Conservation (phyloP, 2,113 vertebrate genomes). For the Sinocyclocheilus grahami region DNA sequence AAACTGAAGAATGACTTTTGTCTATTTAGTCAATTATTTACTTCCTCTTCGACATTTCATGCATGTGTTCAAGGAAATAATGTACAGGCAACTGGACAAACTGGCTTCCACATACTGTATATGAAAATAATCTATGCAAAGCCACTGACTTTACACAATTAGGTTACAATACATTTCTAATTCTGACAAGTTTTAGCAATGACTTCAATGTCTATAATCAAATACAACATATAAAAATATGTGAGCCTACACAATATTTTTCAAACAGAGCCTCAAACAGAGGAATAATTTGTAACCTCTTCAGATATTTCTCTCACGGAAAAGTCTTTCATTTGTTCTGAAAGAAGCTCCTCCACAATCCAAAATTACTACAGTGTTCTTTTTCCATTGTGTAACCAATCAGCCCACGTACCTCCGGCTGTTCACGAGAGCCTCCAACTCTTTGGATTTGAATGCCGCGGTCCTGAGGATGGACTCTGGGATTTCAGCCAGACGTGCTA, state of each 20-base stretch:
- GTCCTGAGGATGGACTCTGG: conserved; percentile 84
- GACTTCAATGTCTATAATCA: background rate
- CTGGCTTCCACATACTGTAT: too few relatives aligned
- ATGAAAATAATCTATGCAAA: too few relatives aligned
- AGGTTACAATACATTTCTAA: background rate
- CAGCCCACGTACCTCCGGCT: conserved; percentile 81
- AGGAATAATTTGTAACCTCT: background rate
- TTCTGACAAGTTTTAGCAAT: background rate
- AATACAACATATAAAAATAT: background rate
- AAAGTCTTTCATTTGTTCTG: background rate
- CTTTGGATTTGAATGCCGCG: conserved; percentile 87
- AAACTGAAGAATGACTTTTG: background rate
- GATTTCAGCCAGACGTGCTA: conserved; percentile 90
- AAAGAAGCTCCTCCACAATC: conserved; percentile 18
- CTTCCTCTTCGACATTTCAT: background rate
- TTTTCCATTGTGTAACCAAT: conserved; percentile 42
- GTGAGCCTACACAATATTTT: background rate
- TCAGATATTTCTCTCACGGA: background rate
- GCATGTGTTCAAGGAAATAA: conserved; percentile 7
- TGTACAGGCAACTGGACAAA: conserved; percentile 3
- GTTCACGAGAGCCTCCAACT: conserved; percentile 83
- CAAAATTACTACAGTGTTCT: conserved; percentile 29
- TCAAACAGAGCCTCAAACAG: background rate
- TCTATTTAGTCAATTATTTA: background rate
- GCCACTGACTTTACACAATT: too few relatives aligned